phyloP scores from a whole-genome alignment of 2,113 vertebrate genomes.

The Aix galericulata region DNA sequence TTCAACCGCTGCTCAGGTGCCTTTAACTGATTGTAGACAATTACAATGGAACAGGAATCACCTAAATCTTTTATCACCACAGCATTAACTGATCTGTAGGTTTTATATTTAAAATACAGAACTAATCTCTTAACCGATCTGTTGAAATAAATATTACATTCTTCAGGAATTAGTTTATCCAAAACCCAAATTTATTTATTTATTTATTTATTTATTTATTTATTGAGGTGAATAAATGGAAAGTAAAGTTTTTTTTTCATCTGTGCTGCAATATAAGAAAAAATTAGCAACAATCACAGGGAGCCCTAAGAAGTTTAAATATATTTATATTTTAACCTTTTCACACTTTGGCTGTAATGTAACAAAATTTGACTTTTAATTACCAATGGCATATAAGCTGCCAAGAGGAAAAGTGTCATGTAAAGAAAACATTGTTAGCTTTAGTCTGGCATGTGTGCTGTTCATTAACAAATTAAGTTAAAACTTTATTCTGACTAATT shows the following conservation, averaged over 20 bases:
- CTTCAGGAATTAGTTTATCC: neutral
- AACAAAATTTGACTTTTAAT: neutral
- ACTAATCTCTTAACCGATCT: neutral
- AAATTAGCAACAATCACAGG: neutral
- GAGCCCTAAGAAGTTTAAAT: neutral
- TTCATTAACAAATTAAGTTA: conserved; percentile 18
- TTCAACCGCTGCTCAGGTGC: neutral
- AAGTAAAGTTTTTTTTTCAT: neutral
- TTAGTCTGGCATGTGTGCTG: neutral
- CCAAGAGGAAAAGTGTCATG: neutral
- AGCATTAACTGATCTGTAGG: neutral
- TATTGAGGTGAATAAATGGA: neutral
- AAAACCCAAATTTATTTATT: neutral
- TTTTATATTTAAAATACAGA: neutral
- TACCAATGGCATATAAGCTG: neutral
- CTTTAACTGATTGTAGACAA: neutral
- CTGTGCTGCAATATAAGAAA: neutral
- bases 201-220: no score
- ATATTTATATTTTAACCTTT: conserved; percentile 19
- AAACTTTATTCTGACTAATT: conserved; percentile 27
- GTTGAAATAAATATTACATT: neutral
- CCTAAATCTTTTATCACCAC: neutral
- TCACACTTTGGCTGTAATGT: neutral
- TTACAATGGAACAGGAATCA: neutral
- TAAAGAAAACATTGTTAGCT: neutral